A percentile compares a stretch with the other conserved stretches of the same genome.
These are phyloP conservation scores for Lamprotornis superbus DNA, from an alignment of 2,113 vertebrate genomes.

Conservation along the genomic window DNA sequence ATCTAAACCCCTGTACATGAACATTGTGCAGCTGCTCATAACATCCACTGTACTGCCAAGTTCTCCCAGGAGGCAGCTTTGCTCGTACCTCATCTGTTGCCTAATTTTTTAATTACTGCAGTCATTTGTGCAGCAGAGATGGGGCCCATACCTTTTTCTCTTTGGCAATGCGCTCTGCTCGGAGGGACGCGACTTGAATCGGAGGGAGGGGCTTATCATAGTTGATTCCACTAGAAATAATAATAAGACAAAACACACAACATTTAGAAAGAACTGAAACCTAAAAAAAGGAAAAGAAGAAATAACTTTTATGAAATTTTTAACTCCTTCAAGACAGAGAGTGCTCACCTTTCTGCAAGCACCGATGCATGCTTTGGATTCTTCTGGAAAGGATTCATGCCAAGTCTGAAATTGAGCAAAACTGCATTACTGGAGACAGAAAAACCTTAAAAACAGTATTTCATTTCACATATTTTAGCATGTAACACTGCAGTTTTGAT, in stretches of 20 bases:
- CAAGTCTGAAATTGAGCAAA: constrained; percentile 75
- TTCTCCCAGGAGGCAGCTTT: not conserved
- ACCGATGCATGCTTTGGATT: constrained; percentile 92
- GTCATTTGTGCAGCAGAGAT: not conserved
- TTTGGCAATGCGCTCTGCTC: constrained; percentile 91
- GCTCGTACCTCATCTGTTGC: not conserved
- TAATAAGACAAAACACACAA: not conserved
- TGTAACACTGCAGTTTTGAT: not conserved
- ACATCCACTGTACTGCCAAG: not conserved
- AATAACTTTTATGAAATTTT: not conserved
- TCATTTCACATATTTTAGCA: not conserved
- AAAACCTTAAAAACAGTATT: not conserved
- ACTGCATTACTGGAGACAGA: not conserved
- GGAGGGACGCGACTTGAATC: constrained; percentile 88
- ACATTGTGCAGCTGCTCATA: not conserved
- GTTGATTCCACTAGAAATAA: constrained; percentile 82
- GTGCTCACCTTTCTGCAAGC: constrained; percentile 84
- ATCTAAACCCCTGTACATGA: not conserved
- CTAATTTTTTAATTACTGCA: not conserved
- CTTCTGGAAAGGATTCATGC: constrained; percentile 96
- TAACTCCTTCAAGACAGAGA: not conserved
- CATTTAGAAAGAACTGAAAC: not conserved
- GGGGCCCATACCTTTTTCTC: constrained; percentile 83
- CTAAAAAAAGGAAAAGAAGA: not conserved
- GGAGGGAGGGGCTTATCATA: constrained; percentile 91